These are phyloP conservation scores for Zenarchopterus dispar DNA, from an alignment of 2,797 vertebrate genomes.

Conservation along the genomic window DNA sequence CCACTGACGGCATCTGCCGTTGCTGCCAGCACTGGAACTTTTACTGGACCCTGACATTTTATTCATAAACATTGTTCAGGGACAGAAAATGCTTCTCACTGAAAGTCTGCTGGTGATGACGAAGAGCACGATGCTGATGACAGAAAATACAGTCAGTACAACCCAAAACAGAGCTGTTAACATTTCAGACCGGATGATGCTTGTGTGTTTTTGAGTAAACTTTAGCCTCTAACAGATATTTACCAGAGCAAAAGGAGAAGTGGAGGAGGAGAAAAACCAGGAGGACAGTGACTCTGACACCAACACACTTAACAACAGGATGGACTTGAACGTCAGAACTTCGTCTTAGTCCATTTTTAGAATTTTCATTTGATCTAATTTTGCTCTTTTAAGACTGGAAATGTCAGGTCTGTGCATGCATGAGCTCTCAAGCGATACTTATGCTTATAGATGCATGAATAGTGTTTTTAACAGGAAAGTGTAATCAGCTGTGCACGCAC, in stretches of 20 bases:
- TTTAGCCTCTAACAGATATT: constrained; percentile 40
- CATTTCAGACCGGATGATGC: constrained; percentile 4
- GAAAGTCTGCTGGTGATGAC: constrained; percentile 1
- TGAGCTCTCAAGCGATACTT: too few relatives aligned
- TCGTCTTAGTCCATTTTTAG: constrained; percentile 34
- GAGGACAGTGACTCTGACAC: constrained; percentile 67
- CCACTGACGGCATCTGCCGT: accelerated
- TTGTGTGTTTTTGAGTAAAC: constrained; percentile 49
- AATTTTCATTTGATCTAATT: not conserved
- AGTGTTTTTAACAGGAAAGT: too few relatives aligned
- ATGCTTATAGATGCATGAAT: too few relatives aligned
- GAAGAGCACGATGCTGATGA: constrained; percentile 9
- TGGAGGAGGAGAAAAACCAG: constrained; percentile 52
- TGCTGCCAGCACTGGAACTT: not conserved
- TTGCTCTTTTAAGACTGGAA: constrained; percentile 6
- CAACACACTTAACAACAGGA: constrained; percentile 20
- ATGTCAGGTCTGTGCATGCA: not conserved
- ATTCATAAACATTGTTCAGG: constrained; percentile 5
- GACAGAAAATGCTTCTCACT: not conserved
- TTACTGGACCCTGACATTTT: not conserved
- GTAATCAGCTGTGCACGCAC: too few relatives aligned
- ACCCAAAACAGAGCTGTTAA: constrained; percentile 49
- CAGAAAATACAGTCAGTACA: constrained; percentile 21
- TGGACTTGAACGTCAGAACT: constrained; percentile 14
- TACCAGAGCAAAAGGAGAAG: constrained; percentile 48